phyloP scores from a whole-genome alignment of 2,888 invertebrate species.

The Drosophila helvetica region DNA sequence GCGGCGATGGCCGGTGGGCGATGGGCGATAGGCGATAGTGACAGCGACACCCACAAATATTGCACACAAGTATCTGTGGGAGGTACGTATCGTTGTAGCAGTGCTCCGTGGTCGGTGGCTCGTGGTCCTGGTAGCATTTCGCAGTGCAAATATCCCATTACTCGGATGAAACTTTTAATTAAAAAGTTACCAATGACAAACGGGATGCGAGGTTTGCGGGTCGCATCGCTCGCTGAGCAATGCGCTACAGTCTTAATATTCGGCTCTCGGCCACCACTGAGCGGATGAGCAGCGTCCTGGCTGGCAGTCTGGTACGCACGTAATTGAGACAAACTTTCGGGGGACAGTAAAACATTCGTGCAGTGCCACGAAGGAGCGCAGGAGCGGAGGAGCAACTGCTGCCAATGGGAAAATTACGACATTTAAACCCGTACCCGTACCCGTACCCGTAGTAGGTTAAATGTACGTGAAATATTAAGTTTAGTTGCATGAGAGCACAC shows the following conservation, averaged over 20 bases:
- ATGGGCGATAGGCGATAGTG: not conserved
- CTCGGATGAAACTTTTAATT: conserved; percentile 80
- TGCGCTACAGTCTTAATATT: conserved; percentile 67
- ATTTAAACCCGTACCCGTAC: conserved; percentile 64
- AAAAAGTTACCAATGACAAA: conserved; percentile 79
- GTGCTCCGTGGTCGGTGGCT: conserved; percentile 3
- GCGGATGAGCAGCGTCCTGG: conserved; percentile 6
- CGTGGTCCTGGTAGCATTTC: conserved; percentile 71
- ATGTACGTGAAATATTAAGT: conserved; percentile 78
- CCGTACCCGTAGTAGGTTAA: conserved; percentile 61
- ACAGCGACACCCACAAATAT: conserved; percentile 70
- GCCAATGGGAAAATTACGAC: conserved; percentile 78
- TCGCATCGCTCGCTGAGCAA: conserved; percentile 32
- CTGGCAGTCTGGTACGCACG: conserved; percentile 72
- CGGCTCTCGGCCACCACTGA: conserved; percentile 30
- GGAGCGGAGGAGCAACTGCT: conserved; percentile 20
- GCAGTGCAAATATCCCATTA: conserved; percentile 78
- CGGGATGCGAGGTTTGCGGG: conserved; percentile 28
- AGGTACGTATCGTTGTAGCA: not conserved
- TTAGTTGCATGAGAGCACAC: conserved; percentile 72
- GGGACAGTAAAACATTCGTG: conserved; percentile 73
- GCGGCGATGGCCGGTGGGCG: too few relatives aligned
- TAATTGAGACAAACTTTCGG: conserved; percentile 76
- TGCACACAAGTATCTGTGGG: conserved; percentile 49
- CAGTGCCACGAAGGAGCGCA: conserved; percentile 43